phyloP scores from a whole-genome alignment of 2,113 vertebrate species.

The Lampris incognitus region DNA sequence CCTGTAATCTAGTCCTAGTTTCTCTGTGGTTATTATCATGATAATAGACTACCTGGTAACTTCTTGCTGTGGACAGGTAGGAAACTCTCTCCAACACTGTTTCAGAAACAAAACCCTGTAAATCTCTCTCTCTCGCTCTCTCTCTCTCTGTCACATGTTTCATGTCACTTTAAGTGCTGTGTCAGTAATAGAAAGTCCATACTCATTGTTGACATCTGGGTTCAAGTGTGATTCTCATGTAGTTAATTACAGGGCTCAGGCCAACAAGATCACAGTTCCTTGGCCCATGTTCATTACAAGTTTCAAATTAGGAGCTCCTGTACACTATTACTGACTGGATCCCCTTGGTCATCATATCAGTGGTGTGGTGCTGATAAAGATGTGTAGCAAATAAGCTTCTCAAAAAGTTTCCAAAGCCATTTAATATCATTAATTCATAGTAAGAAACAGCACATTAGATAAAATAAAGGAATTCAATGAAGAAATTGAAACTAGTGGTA shows the following conservation, averaged over 20 bases:
- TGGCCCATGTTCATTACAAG: background rate
- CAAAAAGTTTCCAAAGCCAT: too few species aligned
- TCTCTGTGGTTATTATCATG: background rate
- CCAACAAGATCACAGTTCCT: background rate
- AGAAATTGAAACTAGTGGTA: too few species aligned
- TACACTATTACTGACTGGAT: background rate
- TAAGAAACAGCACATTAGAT: too few species aligned
- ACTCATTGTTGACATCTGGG: background rate
- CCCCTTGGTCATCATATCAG: background rate
- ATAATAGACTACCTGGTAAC: slow-evolving; percentile 22
- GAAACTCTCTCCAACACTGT: background rate
- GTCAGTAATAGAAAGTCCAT: background rate
- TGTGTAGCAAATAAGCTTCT: too few species aligned
- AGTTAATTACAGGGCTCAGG: background rate
- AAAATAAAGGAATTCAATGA: too few species aligned
- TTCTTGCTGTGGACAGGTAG: slow-evolving; percentile 22
- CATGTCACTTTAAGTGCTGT: background rate
- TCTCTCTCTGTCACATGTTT: background rate
- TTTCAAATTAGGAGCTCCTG: background rate
- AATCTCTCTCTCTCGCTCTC: background rate
- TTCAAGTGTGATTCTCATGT: background rate
- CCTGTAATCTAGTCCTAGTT: slow-evolving; percentile 40
- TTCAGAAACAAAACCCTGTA: background rate
- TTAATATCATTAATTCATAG: too few species aligned
- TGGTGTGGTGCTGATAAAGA: too few species aligned